Base-by-base conservation (phyloP, 53 echinoderm and acorn worm species). In the Antedon mediterranea region DNA sequence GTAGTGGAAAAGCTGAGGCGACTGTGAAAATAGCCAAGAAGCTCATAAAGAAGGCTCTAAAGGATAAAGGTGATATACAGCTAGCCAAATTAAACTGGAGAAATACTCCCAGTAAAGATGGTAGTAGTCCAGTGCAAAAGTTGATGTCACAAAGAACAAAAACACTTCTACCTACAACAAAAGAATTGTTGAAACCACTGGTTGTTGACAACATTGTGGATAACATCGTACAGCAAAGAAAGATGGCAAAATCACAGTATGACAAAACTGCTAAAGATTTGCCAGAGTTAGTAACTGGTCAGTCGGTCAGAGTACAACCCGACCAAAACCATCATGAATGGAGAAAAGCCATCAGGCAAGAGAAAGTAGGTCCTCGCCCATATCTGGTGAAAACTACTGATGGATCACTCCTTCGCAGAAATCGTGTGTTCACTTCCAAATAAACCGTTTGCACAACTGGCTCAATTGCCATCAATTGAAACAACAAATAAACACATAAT, bases 131-230 rank as follows among this genome's bases (percentile, higher is more conserved):
- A 71, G 90, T 31, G 8, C 84, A 86, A 31, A 78, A 79, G 33
- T 73, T 87, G 43, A 90, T 87, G 81, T 78, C 84, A 32, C 31
- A 83, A 33, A 71, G 86, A n/a, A 75, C 84, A 31, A 76, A 73
- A 34, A 81, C 76, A 28, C 81, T 78, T 23, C 74, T 90, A 30
- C 84, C 86, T 31, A 87, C 87, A 28, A 71, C 86, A 4, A 76
- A 89, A 72, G 75, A 31, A 34, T 73, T 76, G 18, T 82, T 88
- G 9, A 34, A 79, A 57, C 90, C 86, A 41, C 43, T 81, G 0
- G 76, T 86, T 32, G 43, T 90, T 8, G 30, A 30, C 29, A 79
- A 83, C 1, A 83, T 86, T 30, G 43, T 76, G 71, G 78, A 88
- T 23, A 77, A 34, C 18, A 84, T 88, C 43, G 77, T 57, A 72